Base-by-base conservation (phyloP, 2,797 vertebrate species). In the Sylvilagus floridanus region DNA sequence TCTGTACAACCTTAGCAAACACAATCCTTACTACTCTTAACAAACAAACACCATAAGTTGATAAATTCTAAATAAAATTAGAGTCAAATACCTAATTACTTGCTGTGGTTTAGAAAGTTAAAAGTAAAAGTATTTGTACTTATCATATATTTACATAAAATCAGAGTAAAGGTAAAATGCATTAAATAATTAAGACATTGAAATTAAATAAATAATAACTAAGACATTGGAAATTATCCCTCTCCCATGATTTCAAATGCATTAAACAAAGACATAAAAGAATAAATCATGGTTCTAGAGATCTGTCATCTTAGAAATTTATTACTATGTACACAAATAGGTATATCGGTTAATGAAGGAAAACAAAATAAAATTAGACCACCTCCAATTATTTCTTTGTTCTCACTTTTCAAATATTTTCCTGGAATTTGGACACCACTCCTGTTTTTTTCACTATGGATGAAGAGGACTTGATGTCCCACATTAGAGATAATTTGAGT, bases 351-450 rank as follows among this genome's bases (percentile, higher is more conserved):
- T 28, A 79, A 10, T 35, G 32, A 35, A 96, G 26, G 21, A 75
- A 37, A 66, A 66, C 2, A 79, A 26, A 83, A 62, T 10, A 78
- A 78, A 78, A 57, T 57, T 17, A 7, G 16, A 47, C 1, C 0
- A 5, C 9, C 68, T 66, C 68, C 32, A 22, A 1, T 26, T 75
- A 71, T 60, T 78, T 57, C 50, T 75, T 88, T 35, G 52, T 19
- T 75, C 35, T 35, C 4, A 47, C 69, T 84, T 89, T 92, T 63
- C 52, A 84, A 92, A 37, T 32, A 57, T 81, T 69, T 73, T 91
- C 85, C 60, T 79, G 81, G 28, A 92, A 76, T 81, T 81, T 84
- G 54, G 24, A 81, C 54, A 92, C 14, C 26, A 5, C 10, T 85
- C 24, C 42, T 57, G 7, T 65, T 35, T 83, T 69, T 52, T 75